A percentile compares a stretch with the other conserved stretches of the same genome.
These are phyloP conservation scores for Heliconius erato DNA, from an alignment of 2,888 invertebrate species.

Conservation along the genomic window DNA sequence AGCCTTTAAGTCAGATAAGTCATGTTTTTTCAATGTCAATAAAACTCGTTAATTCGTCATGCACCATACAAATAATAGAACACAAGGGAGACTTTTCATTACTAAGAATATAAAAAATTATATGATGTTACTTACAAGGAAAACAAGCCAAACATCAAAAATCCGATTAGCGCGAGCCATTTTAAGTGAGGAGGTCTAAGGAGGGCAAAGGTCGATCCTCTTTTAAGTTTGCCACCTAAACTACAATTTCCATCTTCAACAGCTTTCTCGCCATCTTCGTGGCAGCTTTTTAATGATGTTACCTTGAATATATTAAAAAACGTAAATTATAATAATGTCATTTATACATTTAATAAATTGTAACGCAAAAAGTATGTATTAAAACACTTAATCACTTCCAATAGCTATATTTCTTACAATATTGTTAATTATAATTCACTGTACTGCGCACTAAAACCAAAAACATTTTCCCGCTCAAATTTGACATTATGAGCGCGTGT, in stretches of 20 bases:
- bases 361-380: no score
- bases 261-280: slow-evolving; percentile 50
- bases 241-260: slow-evolving; percentile 53
- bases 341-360: background rate
- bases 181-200: slow-evolving; percentile 73
- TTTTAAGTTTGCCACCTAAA: slow-evolving; percentile 8
- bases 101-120: background rate
- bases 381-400: no score
- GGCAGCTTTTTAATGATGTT: slow-evolving; percentile 62
- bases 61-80: no score
- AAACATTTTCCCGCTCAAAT: no score
- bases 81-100: background rate
- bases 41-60: no score
- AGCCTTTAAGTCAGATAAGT: no score
- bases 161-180: slow-evolving; percentile 72
- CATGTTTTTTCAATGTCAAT: no score
- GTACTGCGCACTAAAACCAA: no score
- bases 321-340: background rate
- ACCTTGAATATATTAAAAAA: slow-evolving; percentile 59
- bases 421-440: no score
- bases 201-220: slow-evolving; percentile 56
- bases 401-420: no score
- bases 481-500: no score
- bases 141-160: slow-evolving; percentile 78
- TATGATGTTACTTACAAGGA: slow-evolving; percentile 67